Evolutionary conservation across 2,113 vertebrate genomes (phyloP).

Genomic region (Boulengeromyrus knoepffleri): DNA sequence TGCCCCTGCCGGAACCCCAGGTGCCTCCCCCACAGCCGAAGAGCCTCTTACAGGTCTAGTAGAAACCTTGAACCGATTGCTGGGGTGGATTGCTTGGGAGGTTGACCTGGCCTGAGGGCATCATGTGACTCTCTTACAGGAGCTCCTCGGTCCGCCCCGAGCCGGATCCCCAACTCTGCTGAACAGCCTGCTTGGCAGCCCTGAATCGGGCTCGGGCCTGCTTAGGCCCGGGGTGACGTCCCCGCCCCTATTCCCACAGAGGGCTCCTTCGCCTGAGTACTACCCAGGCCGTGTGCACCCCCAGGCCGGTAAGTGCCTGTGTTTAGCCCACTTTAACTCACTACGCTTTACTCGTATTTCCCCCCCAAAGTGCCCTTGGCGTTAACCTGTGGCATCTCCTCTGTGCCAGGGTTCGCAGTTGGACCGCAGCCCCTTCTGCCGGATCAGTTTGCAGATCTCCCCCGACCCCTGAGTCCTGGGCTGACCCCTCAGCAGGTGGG

Average conservation of each 20-base stretch:
- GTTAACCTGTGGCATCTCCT: neutral
- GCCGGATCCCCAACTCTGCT: conserved; percentile 71
- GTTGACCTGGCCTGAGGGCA: neutral
- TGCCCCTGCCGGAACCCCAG: conserved; percentile 65
- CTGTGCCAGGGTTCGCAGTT: conserved; percentile 66
- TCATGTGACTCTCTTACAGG: conserved; percentile 54
- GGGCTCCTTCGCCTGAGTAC: conserved; percentile 81
- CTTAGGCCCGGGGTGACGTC: conserved; percentile 73
- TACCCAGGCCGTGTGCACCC: conserved; percentile 73
- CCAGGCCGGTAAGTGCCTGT: conserved; percentile 60
- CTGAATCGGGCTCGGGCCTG: conserved; percentile 69
- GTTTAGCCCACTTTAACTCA: neutral
- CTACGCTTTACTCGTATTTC: no score
- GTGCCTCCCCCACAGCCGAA: conserved; percentile 69
- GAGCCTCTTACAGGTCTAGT: conserved; percentile 84
- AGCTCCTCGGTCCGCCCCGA: conserved; percentile 74
- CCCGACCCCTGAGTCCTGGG: conserved; percentile 75
- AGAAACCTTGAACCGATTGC: neutral
- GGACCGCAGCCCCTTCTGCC: conserved; percentile 70
- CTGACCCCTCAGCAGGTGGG: conserved; percentile 49
- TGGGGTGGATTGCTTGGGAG: neutral
- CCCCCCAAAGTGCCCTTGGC: neutral
- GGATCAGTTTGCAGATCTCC: conserved; percentile 78
- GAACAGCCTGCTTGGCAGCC: conserved; percentile 68
- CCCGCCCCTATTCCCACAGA: conserved; percentile 77